A percentile compares a stretch with the other conserved stretches of the same genome.
Conservation (phyloP, 2,113 vertebrate genomes). For the Tympanuchus pallidicinctus region DNA sequence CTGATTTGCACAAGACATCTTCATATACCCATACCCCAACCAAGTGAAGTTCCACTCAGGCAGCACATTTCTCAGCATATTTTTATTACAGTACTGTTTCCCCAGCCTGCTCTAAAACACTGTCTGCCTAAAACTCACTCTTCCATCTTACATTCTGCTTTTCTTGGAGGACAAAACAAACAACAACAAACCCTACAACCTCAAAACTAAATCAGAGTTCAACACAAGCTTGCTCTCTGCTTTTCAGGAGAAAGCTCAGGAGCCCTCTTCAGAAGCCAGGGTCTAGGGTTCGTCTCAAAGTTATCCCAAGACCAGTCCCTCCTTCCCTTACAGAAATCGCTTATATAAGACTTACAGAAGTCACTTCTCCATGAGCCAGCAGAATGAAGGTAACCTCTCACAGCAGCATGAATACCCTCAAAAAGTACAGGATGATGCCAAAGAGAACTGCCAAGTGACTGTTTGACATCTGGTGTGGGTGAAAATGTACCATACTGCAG, state of each 20-base stretch:
- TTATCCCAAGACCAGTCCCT: neutral
- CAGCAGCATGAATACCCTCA: neutral
- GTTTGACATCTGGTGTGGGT: neutral
- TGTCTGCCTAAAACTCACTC: neutral
- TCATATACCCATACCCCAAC: neutral
- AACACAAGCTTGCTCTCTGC: neutral
- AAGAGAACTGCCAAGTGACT: neutral
- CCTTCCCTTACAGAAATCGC: neutral
- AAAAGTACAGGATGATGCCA: neutral
- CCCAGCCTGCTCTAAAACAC: neutral
- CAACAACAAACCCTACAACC: neutral
- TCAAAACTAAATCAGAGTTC: neutral
- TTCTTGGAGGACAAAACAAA: neutral
- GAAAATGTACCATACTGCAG: neutral
- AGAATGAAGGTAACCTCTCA: neutral
- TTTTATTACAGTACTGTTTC: neutral
- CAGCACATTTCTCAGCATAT: neutral
- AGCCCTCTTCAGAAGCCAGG: neutral
- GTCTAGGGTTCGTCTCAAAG: neutral
- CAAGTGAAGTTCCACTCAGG: neutral
- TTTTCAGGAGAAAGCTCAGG: neutral
- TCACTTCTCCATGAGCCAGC: neutral
- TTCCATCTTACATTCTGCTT: neutral
- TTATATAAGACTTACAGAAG: neutral
- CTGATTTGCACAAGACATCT: neutral